phyloP scores from a whole-genome alignment of 1,140 invertebrate genomes.

The Nomia melanderi region DNA sequence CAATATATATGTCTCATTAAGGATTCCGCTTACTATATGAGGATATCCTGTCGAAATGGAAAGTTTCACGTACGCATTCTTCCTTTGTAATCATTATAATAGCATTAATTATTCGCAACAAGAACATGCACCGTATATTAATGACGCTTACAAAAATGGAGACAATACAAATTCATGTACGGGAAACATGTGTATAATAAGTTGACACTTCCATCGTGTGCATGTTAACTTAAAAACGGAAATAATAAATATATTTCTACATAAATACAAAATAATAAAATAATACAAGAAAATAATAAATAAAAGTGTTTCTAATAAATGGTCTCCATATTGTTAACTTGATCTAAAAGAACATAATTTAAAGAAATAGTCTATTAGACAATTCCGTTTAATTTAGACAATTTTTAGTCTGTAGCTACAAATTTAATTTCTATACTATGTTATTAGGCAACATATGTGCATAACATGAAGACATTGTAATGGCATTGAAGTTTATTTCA shows the following conservation, averaged over 20 bases:
- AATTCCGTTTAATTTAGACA: too few relatives aligned
- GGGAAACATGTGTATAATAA: not conserved
- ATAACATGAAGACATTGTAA: too few relatives aligned
- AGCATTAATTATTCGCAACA: constrained; percentile 20
- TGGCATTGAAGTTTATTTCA: not conserved
- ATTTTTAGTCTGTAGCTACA: too few relatives aligned
- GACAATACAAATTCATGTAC: not conserved
- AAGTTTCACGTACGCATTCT: constrained; percentile 14
- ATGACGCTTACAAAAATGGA: not conserved
- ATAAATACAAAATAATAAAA: too few relatives aligned
- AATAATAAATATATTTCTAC: not conserved
- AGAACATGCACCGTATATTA: constrained; percentile 11
- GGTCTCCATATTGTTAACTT: too few relatives aligned
- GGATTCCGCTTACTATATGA: constrained; percentile 7
- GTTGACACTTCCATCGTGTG: not conserved
- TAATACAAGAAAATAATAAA: too few relatives aligned
- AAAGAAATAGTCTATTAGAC: too few relatives aligned
- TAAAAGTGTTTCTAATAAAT: too few relatives aligned
- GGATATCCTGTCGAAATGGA: constrained; percentile 41
- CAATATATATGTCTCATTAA: not conserved
- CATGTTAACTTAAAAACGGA: not conserved
- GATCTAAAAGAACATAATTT: too few relatives aligned
- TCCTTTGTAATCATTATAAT: constrained; percentile 2
- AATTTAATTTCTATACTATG: too few relatives aligned
- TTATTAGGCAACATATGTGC: too few relatives aligned